Conservation (phyloP, 2,888 invertebrate genomes). For the Diarsia rubi region DNA sequence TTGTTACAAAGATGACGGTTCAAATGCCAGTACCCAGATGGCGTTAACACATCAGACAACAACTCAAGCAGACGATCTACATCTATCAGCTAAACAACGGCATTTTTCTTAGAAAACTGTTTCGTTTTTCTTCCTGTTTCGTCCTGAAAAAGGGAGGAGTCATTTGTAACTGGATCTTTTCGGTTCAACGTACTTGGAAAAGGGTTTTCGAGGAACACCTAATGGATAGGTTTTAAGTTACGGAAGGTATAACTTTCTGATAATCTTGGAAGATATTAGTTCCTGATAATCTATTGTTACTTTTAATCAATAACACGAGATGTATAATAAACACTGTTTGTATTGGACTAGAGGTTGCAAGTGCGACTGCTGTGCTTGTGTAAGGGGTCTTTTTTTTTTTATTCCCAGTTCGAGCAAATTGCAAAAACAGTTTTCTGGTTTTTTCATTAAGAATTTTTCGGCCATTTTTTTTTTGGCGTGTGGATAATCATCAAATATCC, state of each 20-base stretch:
- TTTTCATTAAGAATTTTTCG: too few relatives aligned
- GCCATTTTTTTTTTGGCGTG: too few relatives aligned
- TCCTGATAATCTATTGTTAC: too few relatives aligned
- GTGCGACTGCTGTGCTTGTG: too few relatives aligned
- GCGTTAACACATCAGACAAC: constrained; percentile 29
- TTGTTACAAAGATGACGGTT: background rate
- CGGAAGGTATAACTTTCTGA: background rate
- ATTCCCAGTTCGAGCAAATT: too few relatives aligned
- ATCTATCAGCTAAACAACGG: constrained; percentile 48
- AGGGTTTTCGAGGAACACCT: constrained; percentile 17
- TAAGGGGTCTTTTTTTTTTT: too few relatives aligned
- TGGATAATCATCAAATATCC: too few relatives aligned
- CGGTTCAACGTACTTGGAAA: constrained; percentile 7
- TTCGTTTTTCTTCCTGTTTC: constrained; percentile 4
- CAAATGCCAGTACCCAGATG: constrained; percentile 26
- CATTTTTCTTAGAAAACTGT: constrained; percentile 34
- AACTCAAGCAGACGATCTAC: constrained; percentile 10
- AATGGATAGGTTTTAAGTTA: background rate
- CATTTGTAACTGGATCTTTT: constrained; percentile 28
- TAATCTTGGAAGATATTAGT: too few relatives aligned
- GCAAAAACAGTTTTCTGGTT: too few relatives aligned
- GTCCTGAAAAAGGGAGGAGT: background rate
- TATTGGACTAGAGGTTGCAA: too few relatives aligned
- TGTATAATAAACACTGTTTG: too few relatives aligned
- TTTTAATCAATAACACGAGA: background rate